Evolutionary conservation across 2,797 vertebrate genomes (phyloP), one percentile per base, ranked within the genome.

Genomic region (Microchirus variegatus): DNA sequence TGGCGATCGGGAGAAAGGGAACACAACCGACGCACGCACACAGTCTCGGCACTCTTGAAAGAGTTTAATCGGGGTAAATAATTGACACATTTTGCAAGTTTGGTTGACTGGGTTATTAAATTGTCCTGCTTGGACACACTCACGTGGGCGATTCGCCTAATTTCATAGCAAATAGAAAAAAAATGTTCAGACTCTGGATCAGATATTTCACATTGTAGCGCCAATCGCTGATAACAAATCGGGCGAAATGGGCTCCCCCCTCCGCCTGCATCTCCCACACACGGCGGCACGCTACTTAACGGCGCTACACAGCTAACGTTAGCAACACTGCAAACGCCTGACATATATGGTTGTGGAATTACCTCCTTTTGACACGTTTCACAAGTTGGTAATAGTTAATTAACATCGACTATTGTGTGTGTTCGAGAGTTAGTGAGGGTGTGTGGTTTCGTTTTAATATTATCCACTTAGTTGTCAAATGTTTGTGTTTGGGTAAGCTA

Each of bases 1-100:
- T 94, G 93, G 93, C 91, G 92, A 94, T 90, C 84, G 86, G 88
- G 90, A 92, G 91, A 90, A 91, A 90, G 91, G 89, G 92, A 92
- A 90, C 88, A 87, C 69, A 75, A 62, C 83, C 82, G 88, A 89
- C 85, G 80, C 87, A 88, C 87, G 86, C 90, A 87, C 84, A 89
- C 88, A 84, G 81, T 85, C 81, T 88, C 89, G 47, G 81, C 85
- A 85, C 89, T 89, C 86, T 64, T 75, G 31, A 85, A 87, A 91
- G 87, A 91, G 83, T 87, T 88, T 80, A 81, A 68, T 81, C 66
- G 63, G 85, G 91, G 90, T 92, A 92, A 93, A 91, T 89, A 90
- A 85, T 75, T 59, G 13, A 67, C 50, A 0, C 38, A 81, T 84
- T 70, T 66, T 52, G 46, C 67, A 57, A 60, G 7, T 80, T 77